Evolutionary conservation across 1,140 invertebrate species (phyloP), one percentile per base, ranked within the genome.

Genomic region (Formica selysi): DNA sequence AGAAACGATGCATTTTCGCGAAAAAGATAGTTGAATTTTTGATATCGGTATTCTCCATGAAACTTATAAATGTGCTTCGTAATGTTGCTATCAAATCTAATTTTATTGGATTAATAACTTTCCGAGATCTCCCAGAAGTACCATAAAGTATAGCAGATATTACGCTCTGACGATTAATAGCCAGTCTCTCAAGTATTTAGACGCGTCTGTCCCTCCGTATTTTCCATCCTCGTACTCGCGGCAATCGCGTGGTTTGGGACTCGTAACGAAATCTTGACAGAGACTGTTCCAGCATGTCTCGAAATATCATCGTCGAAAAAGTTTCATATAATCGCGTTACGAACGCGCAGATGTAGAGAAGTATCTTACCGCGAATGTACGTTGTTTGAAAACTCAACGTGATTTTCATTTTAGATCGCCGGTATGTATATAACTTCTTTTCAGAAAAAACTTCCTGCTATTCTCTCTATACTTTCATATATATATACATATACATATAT

Each of bases 311-410:
- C 59, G 19, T 78, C 16, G 59, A 48, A 78, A 48, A 78, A 78
- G 26, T 78, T 65, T 65, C 59, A 32, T 26, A 65, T 78, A 78
- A 78, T 78, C 76, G 57, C 59, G 76, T 78, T 78, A 78, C 19
- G 41, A 16, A 38, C 11, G 59, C 41, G 41, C 59, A 32, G 54
- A 41, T 78, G 38, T 26, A 59, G 22, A 48, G 19, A 44, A 64
- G 38, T 64, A 3, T 6, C 26, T 64, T 59, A 16, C 22, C 16
- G 26, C 3, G 10, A 10, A 38, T 41, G 74, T 44, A 38, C 22
- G 29, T 57, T 57, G 48, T 38, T 64, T 29, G 26, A 44, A 41
- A 48, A 48, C 29, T 26, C 29, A 10, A 19, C 57, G 38, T 76
- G 59, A 78, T 78, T 78, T 48, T 48, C 41, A 78, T 78, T 48